phyloP scores from a whole-genome alignment of 2,113 vertebrate genomes.

The Peucedramus taeniatus region DNA sequence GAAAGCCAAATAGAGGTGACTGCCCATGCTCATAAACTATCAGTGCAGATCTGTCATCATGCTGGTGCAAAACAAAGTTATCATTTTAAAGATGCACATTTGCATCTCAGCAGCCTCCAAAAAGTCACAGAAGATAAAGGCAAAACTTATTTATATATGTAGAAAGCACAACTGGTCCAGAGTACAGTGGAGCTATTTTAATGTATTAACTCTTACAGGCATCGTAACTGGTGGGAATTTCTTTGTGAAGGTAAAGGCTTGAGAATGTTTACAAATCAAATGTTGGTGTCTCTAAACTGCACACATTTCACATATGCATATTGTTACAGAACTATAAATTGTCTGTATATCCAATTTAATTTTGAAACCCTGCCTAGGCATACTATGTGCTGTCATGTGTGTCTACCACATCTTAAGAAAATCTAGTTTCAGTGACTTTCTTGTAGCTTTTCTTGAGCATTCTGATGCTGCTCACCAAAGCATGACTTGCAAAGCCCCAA shows the following conservation, averaged over 20 bases:
- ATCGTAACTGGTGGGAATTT: background rate
- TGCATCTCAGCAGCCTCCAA: background rate
- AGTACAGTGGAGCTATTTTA: background rate
- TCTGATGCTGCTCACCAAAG: background rate
- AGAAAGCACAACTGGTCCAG: background rate
- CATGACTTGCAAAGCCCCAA: background rate
- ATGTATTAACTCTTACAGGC: background rate
- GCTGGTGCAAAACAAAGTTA: background rate
- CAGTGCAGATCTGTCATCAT: background rate
- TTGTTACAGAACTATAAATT: background rate
- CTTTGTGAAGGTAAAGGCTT: background rate
- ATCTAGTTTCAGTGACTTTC: background rate
- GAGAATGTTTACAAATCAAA: background rate
- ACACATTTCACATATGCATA: background rate
- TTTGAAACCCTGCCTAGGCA: background rate
- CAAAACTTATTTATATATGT: accelerated
- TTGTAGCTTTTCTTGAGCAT: background rate
- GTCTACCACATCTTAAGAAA: background rate
- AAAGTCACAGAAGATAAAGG: background rate
- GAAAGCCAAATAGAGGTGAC: background rate
- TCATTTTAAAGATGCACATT: background rate
- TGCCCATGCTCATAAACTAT: accelerated
- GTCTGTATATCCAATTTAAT: accelerated
- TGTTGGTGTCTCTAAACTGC: background rate
- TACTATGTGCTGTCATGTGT: background rate